Conservation (phyloP, 1,140 invertebrate species). For the Cydia fagiglandana region DNA sequence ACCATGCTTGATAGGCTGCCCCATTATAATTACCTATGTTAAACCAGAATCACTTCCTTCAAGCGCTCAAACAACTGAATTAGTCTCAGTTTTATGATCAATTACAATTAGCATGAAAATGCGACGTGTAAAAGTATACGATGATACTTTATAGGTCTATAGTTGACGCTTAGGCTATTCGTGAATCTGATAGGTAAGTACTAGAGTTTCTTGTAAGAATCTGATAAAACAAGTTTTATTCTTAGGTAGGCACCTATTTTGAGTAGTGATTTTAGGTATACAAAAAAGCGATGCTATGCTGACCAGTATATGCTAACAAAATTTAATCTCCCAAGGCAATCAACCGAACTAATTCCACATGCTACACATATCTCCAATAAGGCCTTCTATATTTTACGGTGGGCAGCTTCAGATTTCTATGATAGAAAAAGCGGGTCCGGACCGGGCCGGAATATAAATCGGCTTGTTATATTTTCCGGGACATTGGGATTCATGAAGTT, state of each 20-base stretch:
- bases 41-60: not conserved
- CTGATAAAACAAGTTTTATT: not conserved
- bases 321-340: slow-evolving; percentile 19
- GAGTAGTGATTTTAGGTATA: not conserved
- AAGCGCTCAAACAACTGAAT: not conserved
- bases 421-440: slow-evolving; percentile 66
- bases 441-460: slow-evolving; percentile 75
- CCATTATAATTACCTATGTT: not conserved
- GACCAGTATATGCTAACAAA: not conserved
- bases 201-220: not conserved
- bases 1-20: not conserved
- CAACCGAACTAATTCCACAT: slow-evolving; percentile 22
- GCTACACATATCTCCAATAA: slow-evolving; percentile 46
- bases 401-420: slow-evolving; percentile 61
- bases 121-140: not conserved
- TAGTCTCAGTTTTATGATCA: not conserved
- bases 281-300: not conserved
- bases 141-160: not conserved
- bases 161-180: too few relatives aligned
- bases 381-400: slow-evolving; percentile 35
- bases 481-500: slow-evolving; percentile 78
- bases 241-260: not conserved
- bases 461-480: slow-evolving; percentile 77
- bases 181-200: too few relatives aligned
- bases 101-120: not conserved